Base-by-base conservation (phyloP, 2,888 invertebrate species). In the Argyra leucocephala region DNA sequence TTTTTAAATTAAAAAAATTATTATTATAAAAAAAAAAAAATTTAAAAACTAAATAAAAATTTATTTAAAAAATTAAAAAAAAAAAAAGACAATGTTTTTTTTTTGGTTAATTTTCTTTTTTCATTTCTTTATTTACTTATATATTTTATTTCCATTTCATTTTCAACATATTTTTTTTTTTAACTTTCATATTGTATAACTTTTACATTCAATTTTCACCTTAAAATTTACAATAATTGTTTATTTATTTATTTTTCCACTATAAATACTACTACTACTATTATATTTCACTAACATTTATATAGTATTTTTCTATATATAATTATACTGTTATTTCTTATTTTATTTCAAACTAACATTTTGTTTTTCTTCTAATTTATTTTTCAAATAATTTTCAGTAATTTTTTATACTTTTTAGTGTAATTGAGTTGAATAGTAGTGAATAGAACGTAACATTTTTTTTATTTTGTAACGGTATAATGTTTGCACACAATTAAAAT, bases 1-100 rank as follows among this genome's bases (percentile, higher is more conserved):
- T 18, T 1, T 76, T 75, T 75, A 75, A 75, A 76, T 72, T 76
- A 76, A 76, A 76, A 73, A 75, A 75, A 75, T 76, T 59, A 59
- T 59, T 59, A 21, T 59, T 75, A 75, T 73, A 75, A 71, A 71
- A 72, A 72, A 72, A 71, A 69, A 69, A 36, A 64, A 71, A 69
- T 22, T 60, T 64, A 22, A 68, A 70, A 69, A 69, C 68, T 70
- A 66, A 65, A 66, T 66, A 66, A 68, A 22, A 57, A 48, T 23
- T 61, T 12, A 57, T 24, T n/a, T 63, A 57, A 63, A 37, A 48
- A 36, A 62, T 62, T 62, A 36, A 22, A 22, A n/a, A n/a, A n/a
- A n/a, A n/a, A n/a, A n/a, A n/a, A n/a, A 72, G 70, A 69, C 69
- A 64, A 62, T 61, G 68, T 67, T n/a, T n/a, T n/a, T n/a, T n/a